A percentile compares a stretch with the other conserved stretches of the same genome.
Conservation (phyloP, 1,140 invertebrate genomes). For the Lepidotrigona ventralis region DNA sequence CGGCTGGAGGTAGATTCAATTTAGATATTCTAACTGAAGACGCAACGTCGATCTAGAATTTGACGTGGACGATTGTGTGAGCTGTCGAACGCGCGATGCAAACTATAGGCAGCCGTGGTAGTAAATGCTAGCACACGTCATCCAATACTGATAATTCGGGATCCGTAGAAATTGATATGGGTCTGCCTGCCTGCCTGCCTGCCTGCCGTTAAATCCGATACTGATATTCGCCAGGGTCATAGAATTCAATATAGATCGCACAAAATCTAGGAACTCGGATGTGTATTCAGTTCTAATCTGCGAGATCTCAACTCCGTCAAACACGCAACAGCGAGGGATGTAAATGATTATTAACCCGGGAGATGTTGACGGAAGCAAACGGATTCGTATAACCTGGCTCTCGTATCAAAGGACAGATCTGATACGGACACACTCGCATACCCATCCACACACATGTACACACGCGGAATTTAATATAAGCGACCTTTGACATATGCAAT, state of each 20-base stretch:
- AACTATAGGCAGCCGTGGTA: no score
- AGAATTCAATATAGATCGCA: background rate
- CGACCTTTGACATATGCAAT: background rate
- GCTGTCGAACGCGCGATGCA: background rate
- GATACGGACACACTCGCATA: background rate
- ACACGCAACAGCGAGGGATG: background rate
- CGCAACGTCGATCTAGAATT: background rate
- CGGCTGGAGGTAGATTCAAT: background rate
- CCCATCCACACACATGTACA: background rate
- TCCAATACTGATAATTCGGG: constrained; percentile 4
- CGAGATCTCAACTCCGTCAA: background rate
- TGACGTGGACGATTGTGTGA: background rate
- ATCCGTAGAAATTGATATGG: background rate
- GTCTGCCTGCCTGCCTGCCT: background rate
- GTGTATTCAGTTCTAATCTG: background rate
- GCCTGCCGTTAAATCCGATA: constrained; percentile 5
- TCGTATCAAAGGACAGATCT: background rate
- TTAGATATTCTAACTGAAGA: background rate
- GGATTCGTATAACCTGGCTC: background rate
- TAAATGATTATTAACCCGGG: background rate
- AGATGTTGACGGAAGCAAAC: background rate
- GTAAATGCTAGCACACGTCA: background rate
- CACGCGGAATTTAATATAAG: background rate
- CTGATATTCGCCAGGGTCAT: background rate
- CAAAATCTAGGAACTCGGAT: background rate